A percentile compares a stretch with the other conserved stretches of the same genome.
Conservation (phyloP, 2,888 invertebrate genomes). For the Ornithoptera priamus region DNA sequence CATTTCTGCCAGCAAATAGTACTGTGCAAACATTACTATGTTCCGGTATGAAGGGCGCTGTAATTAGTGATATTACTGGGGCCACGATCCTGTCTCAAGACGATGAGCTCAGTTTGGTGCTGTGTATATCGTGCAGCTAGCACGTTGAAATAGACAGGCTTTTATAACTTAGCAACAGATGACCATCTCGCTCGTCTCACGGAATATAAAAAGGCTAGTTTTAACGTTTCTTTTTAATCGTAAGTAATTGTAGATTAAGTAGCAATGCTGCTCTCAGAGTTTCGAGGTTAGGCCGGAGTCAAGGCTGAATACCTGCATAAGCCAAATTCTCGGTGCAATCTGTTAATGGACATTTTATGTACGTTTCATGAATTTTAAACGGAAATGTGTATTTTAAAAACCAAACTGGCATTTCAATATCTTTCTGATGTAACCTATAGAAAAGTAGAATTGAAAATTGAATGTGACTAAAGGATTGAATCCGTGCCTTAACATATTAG, state of each 20-base stretch:
- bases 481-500: too few species aligned
- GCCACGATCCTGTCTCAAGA: too few species aligned
- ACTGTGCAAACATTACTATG: too few species aligned
- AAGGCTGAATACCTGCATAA: constrained; percentile 24
- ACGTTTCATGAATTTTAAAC: constrained; percentile 14
- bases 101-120: too few species aligned
- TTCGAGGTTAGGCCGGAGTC: constrained; percentile 19
- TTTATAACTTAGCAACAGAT: too few species aligned
- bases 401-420: constrained; percentile 10
- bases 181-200: too few species aligned
- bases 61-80: too few species aligned
- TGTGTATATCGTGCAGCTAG: too few species aligned
- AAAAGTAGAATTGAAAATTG: background rate
- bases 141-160: too few species aligned
- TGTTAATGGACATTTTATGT: constrained; percentile 26
- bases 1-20: too few species aligned
- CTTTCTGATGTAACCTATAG: background rate
- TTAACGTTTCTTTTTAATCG: background rate
- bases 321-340: constrained; percentile 14
- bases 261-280: constrained; percentile 4
- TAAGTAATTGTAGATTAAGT: constrained; percentile 6
- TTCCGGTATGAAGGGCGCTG: too few species aligned
- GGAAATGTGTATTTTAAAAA: background rate
- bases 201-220: background rate
- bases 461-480: background rate